phyloP scores from a whole-genome alignment of 1,140 invertebrate genomes.

The Diorhabda sublineata region DNA sequence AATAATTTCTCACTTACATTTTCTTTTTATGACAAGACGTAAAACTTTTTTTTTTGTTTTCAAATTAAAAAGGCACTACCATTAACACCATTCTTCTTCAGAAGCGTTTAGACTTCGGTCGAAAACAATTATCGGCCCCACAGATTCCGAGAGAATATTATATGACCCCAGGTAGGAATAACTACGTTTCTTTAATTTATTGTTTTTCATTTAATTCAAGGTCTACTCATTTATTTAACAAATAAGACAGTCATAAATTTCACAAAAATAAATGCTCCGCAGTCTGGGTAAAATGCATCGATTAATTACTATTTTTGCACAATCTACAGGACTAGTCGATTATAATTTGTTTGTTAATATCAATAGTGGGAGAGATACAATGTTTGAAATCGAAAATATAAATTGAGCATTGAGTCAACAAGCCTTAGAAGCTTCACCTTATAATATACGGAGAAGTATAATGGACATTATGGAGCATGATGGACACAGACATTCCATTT shows the following conservation, averaged over 20 bases:
- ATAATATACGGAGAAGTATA: too few relatives aligned
- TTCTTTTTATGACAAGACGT: conserved; percentile 13
- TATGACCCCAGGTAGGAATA: conserved; percentile 8
- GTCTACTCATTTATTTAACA: conserved; percentile 19
- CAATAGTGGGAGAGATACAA: too few relatives aligned
- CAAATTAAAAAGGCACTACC: conserved; percentile 8
- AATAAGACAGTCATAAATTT: conserved; percentile 19
- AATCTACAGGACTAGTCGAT: too few relatives aligned
- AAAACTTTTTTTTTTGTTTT: conserved; percentile 9
- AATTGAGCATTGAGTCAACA: too few relatives aligned
- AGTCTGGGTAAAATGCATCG: conserved; percentile 3
- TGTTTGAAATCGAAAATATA: too few relatives aligned
- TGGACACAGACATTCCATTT: too few relatives aligned
- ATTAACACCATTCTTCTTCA: conserved; percentile 17
- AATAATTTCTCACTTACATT: conserved; percentile 11
- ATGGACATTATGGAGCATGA: too few relatives aligned
- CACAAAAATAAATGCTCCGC: conserved; percentile 17
- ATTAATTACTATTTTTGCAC: background rate
- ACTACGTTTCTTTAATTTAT: conserved; percentile 17
- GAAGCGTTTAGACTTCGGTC: conserved; percentile 2
- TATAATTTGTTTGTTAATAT: too few relatives aligned
- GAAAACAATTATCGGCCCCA: conserved; percentile 18
- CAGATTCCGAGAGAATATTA: conserved; percentile 16
- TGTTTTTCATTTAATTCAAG: conserved; percentile 21
- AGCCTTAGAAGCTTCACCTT: too few relatives aligned